Evolutionary conservation across 2,888 invertebrate species (phyloP).

Genomic region (Patella pellucida): DNA sequence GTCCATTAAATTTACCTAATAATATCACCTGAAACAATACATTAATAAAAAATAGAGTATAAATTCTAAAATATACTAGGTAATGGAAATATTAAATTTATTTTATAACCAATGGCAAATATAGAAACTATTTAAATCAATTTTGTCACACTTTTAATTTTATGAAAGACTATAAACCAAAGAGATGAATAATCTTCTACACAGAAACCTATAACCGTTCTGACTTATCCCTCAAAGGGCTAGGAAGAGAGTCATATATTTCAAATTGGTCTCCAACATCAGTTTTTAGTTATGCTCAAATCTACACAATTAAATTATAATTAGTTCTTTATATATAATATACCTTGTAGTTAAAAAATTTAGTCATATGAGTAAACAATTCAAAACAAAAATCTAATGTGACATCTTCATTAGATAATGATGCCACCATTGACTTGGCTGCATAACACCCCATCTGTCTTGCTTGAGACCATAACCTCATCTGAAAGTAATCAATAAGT

Average conservation of each 20-base stretch:
- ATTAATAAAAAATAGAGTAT: too few species aligned
- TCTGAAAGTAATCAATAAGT: slow-evolving; percentile 73
- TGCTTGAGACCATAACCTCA: slow-evolving; percentile 98
- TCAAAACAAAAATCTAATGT: slow-evolving; percentile 93
- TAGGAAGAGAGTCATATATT: not conserved
- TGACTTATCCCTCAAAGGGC: not conserved
- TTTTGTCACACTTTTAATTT: too few species aligned
- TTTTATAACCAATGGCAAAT: too few species aligned
- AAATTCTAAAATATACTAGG: too few species aligned
- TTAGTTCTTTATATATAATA: slow-evolving; percentile 17
- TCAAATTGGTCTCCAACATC: not conserved
- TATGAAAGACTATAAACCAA: too few species aligned
- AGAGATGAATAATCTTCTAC: too few species aligned
- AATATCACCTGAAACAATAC: slow-evolving; percentile 77
- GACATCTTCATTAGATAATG: slow-evolving; percentile 49
- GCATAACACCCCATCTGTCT: slow-evolving; percentile 96
- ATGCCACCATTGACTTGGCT: slow-evolving; percentile 84
- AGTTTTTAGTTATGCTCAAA: not conserved
- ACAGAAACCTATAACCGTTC: too few species aligned
- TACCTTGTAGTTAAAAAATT: slow-evolving; percentile 91
- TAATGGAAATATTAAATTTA: too few species aligned
- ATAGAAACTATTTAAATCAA: too few species aligned
- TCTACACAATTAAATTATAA: not conserved
- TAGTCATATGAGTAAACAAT: slow-evolving; percentile 95
- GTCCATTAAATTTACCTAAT: slow-evolving; percentile 93